Evolutionary conservation across 2,888 invertebrate genomes (phyloP), one percentile per base, ranked within the genome.

Genomic region (Diadegma fenestrale): DNA sequence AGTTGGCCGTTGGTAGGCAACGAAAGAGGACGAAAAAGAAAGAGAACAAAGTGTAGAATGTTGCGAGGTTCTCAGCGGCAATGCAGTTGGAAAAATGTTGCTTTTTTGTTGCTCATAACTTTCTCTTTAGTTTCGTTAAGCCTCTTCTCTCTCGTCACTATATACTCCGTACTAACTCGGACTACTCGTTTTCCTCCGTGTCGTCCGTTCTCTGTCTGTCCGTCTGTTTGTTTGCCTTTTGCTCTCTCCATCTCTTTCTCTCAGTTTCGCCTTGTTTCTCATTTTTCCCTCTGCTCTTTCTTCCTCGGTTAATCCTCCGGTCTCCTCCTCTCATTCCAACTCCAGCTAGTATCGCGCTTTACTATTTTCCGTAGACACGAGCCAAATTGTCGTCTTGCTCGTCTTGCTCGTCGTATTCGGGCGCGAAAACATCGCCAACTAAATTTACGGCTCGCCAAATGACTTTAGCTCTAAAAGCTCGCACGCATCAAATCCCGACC

Each of bases 311-410:
- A 82, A 61, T 73, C 82, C 73, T 63, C 68, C 72, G 83, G 80
- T 75, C 19, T 69, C 71, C 69, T 66, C 83, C 76, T 45, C 84
- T 48, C 64, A 26, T 68, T 71, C 80, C 76, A 71, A 37, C 64
- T 43, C 48, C 30, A 48, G 66, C 48, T 64, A n/a, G n/a, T n/a
- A 86, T 89, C 88, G 89, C 90, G 85, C 87, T 90, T 90, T 91
- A 90, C 90, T 92, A 90, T 93, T 92, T 92, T 91, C 88, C 90
- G 92, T 91, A 92, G 92, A 93, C 93, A 90, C 79, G 89, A 92
- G 93, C 93, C 93, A 93, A 93, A 93, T 85, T 79, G 85, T 80
- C 82, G 58, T 64, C 64, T 72, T 51, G 22, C 51, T 26, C 58
- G 68, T 72, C 54, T 75, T 76, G 76, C 30, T 78, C 45, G 71